Base-by-base conservation (phyloP, 2,113 vertebrate genomes). In the Puntigrus tetrazona region DNA sequence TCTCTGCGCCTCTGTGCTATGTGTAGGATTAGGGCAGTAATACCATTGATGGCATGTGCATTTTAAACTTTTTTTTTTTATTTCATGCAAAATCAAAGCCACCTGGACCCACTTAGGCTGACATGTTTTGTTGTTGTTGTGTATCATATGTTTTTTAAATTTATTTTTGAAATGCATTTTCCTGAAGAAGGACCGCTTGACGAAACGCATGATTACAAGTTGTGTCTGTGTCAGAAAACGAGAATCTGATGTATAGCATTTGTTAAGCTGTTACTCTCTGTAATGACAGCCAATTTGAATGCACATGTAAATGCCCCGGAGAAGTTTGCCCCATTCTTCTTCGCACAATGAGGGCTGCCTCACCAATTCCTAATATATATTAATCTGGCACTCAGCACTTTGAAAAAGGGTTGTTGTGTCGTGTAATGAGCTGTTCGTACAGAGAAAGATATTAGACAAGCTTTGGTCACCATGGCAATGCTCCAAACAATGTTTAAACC, bases 381-480 rank as follows among this genome's bases (percentile, higher is more conserved):
- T 90, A 90, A 92, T 89, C 88, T 86, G 86, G 36, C 67, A 88
- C 85, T 89, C 88, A 88, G 47, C 55, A 84, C 83, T 86, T 79
- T 89, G 86, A 50, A 85, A 81, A 91, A 77, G 65, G 86, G 79
- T 85, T 86, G 87, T 89, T 31, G 83, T 86, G 87, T 91, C 90
- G 85, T 84, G 84, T 91, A 91, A 91, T 90, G 85, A 91, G 77
- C 84, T 86, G 84, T 79, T 88, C 86, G 72, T 87, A n/a, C 34
- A 74, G 85, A 89, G 90, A 90, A 91, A 90, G 91, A 92, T 88
- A 90, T 88, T 80, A 93, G 90, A 92, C 91, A 83, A 86, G 88
- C 86, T 78, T 81, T 87, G 91, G 91, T 94, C 91, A 89, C 89
- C 84, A 78, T 92, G 92, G 90, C 92, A 92, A 92, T 93, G 88